Percentiles rank a stretch among this genome's conserved stretches.
Evolutionary conservation across 2,113 vertebrate genomes (phyloP).

Genomic region (Semnornis frantzii): DNA sequence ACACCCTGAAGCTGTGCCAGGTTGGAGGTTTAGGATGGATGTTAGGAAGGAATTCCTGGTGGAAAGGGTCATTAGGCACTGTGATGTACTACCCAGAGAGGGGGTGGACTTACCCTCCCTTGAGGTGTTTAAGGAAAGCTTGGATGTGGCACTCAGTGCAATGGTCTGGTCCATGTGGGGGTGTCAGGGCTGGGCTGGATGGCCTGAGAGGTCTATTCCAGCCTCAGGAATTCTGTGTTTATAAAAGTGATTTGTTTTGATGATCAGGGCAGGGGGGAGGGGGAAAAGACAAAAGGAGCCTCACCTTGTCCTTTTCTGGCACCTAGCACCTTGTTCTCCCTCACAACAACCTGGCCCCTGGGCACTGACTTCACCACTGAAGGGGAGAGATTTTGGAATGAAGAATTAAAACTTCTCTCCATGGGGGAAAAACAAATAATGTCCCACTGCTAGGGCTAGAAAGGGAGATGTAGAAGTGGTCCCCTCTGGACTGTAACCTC

Average conservation of each 20-base stretch:
- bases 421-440: no score
- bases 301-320: neutral
- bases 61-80: no score
- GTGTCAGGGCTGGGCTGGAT: no score
- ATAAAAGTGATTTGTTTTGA: neutral
- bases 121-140: no score
- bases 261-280: neutral
- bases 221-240: neutral
- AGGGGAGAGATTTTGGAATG: neutral
- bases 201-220: no score
- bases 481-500: neutral
- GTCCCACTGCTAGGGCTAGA: neutral
- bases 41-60: no score
- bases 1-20: no score
- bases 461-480: neutral
- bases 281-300: neutral
- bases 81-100: no score
- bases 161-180: no score
- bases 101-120: no score
- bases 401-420: neutral
- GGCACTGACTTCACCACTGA: neutral
- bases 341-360: neutral
- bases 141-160: no score
- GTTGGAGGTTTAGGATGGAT: no score
- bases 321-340: neutral